A percentile compares a stretch with the other conserved stretches of the same genome.
phyloP scores from a whole-genome alignment of 2,113 vertebrate species.

The Entomyzon cyanotis region DNA sequence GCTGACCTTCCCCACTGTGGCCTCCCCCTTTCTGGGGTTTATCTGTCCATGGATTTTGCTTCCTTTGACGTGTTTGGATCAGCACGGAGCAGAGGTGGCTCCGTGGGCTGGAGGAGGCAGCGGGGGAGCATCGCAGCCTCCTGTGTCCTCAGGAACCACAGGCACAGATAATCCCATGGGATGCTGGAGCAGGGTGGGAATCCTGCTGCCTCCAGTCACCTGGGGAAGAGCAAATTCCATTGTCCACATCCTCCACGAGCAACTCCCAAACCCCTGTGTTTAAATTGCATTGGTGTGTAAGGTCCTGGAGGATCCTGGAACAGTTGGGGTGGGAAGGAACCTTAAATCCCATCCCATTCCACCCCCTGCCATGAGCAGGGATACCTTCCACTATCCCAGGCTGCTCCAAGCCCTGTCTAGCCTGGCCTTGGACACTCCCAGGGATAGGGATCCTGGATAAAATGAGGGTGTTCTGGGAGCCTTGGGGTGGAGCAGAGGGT shows the following conservation, averaged over 20 bases:
- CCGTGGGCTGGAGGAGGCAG: neutral
- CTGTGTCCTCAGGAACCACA: neutral
- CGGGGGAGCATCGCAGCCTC: neutral
- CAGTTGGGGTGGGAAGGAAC: neutral
- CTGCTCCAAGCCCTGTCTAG: fast-evolving
- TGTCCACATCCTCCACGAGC: neutral
- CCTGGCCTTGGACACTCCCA: neutral
- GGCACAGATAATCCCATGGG: neutral
- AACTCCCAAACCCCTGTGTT: neutral
- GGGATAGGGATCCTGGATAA: neutral
- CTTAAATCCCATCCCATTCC: neutral
- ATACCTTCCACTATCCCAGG: neutral
- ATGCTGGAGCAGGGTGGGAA: neutral
- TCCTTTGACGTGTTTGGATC: conserved; percentile 69
- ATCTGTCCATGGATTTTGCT: conserved; percentile 27
- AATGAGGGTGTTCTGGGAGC: neutral
- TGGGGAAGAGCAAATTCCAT: neutral
- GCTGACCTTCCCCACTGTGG: neutral
- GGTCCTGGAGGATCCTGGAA: neutral
- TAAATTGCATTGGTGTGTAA: neutral
- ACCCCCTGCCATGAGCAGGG: neutral
- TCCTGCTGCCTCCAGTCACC: neutral
- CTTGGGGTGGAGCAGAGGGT: neutral
- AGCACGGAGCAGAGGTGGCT: conserved; percentile 27
- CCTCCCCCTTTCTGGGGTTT: neutral